Base-by-base conservation (phyloP, 2,888 invertebrate genomes). In the Phragmatobia fuliginosa region DNA sequence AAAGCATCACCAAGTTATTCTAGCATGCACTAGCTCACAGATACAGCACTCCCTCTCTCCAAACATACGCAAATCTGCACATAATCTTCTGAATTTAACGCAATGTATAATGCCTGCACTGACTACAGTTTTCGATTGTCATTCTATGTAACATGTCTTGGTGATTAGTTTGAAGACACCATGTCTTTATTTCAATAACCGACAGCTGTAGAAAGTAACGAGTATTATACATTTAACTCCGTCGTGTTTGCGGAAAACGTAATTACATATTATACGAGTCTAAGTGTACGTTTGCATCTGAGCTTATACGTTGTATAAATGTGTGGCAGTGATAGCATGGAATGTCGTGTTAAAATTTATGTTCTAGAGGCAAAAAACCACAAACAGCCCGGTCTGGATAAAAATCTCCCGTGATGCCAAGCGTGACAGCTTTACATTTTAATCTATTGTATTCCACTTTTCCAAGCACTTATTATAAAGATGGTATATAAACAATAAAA, bases 241-340 rank as follows among this genome's bases (percentile, higher is more conserved):
- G 72, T 73, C 16, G 79, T 84, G 82, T 82, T 79, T 83, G 81
- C 82, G 70, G 73, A 72, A 69, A 68, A 77, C 72, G 74, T 80
- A 84, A 85, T 85, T 85, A 87, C 80, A 82, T 77, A 74, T n/a
- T n/a, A n/a, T 73, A 79, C 74, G 74, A 75, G 75, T 77, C 66
- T 79, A 81, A 83, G 77, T 81, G 82, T 77, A 84, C 67, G 79
- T 84, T 82, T 70, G 75, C 75, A 77, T 79, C 83, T 81, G 72
- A 85, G 86, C 86, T 87, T 81, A 80, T 85, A 80, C 82, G 25
- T 52, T n/a, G 16, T 56, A 86, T 85, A 89, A 91, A 90, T 89
- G 87, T 87, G 84, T 85, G 84, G 81, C 73, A 73, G 78, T 83
- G 84, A 83, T 85, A 81, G 82, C 82, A 83, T 72, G 70, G 77